phyloP scores from a whole-genome alignment of 53 echinoderm and acorn worm genomes.

The Henricia sp. region DNA sequence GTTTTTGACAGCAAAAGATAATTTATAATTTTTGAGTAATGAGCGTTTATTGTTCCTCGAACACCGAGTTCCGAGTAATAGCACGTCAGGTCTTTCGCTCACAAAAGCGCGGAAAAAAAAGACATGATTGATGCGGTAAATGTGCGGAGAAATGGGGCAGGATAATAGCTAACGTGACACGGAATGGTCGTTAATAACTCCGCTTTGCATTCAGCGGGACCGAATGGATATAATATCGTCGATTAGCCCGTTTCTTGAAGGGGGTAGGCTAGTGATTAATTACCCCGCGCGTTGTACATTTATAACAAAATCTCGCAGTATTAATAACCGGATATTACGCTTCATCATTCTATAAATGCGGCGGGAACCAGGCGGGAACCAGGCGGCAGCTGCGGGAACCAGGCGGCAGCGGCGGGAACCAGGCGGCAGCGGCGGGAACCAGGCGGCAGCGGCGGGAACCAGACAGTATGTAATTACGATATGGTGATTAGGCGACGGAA shows the following conservation, averaged over 20 bases:
- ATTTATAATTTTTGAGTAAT: conserved; percentile 20
- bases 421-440: too few relatives aligned
- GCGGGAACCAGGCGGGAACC: conserved; percentile 34
- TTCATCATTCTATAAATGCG: conserved; percentile 34
- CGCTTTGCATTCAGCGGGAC: not conserved
- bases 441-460: too few relatives aligned
- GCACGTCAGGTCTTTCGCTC: not conserved
- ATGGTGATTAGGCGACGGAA: too few relatives aligned
- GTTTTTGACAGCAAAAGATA: not conserved
- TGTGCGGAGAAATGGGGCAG: conserved; percentile 26
- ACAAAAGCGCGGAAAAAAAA: not conserved
- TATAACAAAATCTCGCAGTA: conserved; percentile 42
- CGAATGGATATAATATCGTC: conserved; percentile 35
- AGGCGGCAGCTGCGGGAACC: not conserved
- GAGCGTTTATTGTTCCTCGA: conserved; percentile 19
- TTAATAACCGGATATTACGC: conserved; percentile 59
- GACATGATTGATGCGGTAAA: conserved; percentile 40
- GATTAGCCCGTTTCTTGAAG: conserved; percentile 38
- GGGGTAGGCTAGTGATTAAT: conserved; percentile 29
- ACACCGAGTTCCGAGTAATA: conserved; percentile 13
- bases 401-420: too few relatives aligned
- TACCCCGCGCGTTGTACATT: conserved; percentile 37
- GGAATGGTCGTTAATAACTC: conserved; percentile 6
- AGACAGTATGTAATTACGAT: too few relatives aligned
- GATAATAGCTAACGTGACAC: conserved; percentile 36